phyloP scores from a whole-genome alignment of 2,797 vertebrate species.

The Myotis myotis region DNA sequence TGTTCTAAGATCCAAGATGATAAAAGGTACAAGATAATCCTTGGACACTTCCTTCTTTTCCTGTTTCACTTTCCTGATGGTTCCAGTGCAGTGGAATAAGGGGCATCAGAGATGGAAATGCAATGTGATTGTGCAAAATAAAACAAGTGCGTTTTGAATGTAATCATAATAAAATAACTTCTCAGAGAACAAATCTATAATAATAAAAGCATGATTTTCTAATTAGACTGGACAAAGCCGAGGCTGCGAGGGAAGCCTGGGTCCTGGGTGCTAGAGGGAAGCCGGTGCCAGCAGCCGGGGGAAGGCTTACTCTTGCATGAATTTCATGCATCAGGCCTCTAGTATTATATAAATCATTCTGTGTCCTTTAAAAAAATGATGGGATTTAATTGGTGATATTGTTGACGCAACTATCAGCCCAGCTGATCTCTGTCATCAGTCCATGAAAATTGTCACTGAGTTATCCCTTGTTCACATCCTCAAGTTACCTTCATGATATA shows the following conservation, averaged over 20 bases:
- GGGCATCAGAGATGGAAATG: background rate
- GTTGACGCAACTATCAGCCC: background rate
- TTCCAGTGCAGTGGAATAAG: background rate
- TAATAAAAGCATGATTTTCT: too few relatives aligned
- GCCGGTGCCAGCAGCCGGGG: rapidly evolving
- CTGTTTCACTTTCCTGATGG: background rate
- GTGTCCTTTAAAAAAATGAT: background rate
- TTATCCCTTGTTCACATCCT: background rate
- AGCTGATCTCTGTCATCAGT: background rate
- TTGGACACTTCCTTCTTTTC: background rate
- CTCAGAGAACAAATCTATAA: background rate
- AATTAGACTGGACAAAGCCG: too few relatives aligned
- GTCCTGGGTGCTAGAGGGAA: too few relatives aligned
- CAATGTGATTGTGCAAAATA: background rate
- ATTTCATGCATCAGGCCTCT: too few relatives aligned
- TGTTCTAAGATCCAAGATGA: slow-evolving; percentile 37
- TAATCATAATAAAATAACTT: slow-evolving; percentile 18
- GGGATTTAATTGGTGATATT: background rate
- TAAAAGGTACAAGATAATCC: background rate
- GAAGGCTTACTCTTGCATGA: too few relatives aligned
- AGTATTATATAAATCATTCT: background rate
- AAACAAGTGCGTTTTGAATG: background rate
- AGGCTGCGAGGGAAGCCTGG: too few relatives aligned
- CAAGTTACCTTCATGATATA: background rate
- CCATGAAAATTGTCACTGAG: background rate